phyloP scores from a whole-genome alignment of 2,113 vertebrate species.

The Tetrax tetrax region DNA sequence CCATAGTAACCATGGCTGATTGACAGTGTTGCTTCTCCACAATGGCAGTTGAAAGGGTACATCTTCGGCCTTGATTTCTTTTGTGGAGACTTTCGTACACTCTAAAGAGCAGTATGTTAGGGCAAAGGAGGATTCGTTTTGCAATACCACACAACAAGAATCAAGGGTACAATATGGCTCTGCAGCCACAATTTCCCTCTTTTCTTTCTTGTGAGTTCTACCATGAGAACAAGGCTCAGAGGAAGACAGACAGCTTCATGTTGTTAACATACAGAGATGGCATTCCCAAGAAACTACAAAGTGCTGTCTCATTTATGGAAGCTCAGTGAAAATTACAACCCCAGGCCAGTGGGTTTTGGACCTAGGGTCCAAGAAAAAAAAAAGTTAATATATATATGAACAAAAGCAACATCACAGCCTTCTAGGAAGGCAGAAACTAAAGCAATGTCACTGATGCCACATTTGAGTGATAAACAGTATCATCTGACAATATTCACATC shows the following conservation, averaged over 20 bases:
- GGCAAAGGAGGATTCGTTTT: background rate
- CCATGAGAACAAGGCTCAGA: background rate
- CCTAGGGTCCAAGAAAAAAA: background rate
- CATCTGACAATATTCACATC: background rate
- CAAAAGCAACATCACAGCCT: background rate
- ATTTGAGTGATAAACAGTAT: background rate
- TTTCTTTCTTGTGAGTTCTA: background rate
- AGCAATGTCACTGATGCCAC: background rate
- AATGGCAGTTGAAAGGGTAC: background rate
- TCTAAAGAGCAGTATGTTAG: background rate
- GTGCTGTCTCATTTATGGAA: background rate
- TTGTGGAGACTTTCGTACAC: background rate
- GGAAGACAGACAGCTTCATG: background rate
- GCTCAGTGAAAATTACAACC: background rate
- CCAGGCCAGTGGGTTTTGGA: background rate
- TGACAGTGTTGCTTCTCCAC: background rate
- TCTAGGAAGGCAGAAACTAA: background rate
- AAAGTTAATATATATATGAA: accelerated
- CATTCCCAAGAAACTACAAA: background rate
- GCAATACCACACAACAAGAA: background rate
- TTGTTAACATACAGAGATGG: background rate
- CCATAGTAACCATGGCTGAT: background rate
- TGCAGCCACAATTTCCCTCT: background rate
- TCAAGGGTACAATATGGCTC: accelerated
- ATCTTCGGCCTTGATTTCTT: background rate